These are phyloP conservation scores for Pseudorectes ferrugineus DNA, from an alignment of 2,113 vertebrate genomes.

Conservation along the genomic window DNA sequence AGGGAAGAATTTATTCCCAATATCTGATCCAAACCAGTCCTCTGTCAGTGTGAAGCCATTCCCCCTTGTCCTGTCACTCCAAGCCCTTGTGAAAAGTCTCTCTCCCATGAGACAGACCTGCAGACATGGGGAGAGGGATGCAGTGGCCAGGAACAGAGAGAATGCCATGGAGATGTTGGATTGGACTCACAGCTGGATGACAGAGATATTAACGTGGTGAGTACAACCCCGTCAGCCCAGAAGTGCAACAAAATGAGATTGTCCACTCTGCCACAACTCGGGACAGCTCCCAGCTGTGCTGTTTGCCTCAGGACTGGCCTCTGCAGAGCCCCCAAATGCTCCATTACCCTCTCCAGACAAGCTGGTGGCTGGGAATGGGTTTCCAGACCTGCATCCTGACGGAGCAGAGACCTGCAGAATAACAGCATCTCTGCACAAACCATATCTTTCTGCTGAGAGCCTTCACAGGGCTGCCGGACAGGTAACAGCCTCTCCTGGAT, in stretches of 20 bases:
- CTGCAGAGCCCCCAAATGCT: neutral
- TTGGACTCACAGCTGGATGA: neutral
- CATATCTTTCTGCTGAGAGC: neutral
- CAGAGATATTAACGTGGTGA: neutral
- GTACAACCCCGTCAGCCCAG: neutral
- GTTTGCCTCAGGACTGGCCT: neutral
- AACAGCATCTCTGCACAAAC: neutral
- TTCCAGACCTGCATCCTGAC: neutral
- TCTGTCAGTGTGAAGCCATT: neutral
- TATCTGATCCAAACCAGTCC: neutral
- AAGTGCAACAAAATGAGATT: neutral
- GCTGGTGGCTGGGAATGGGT: neutral
- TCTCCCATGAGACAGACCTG: neutral
- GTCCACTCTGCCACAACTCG: rapidly evolving
- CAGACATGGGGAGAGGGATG: neutral
- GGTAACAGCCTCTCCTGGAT: neutral
- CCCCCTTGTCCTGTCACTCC: neutral
- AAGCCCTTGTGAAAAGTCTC: neutral
- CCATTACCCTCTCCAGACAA: neutral
- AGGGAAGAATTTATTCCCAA: neutral
- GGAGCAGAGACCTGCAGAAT: neutral
- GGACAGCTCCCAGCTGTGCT: neutral
- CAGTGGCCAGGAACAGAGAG: neutral
- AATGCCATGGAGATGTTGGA: neutral
- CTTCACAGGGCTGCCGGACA: neutral